These are phyloP conservation scores for Fistularia tabacaria DNA, from an alignment of 2,797 vertebrate species.

Conservation along the genomic window DNA sequence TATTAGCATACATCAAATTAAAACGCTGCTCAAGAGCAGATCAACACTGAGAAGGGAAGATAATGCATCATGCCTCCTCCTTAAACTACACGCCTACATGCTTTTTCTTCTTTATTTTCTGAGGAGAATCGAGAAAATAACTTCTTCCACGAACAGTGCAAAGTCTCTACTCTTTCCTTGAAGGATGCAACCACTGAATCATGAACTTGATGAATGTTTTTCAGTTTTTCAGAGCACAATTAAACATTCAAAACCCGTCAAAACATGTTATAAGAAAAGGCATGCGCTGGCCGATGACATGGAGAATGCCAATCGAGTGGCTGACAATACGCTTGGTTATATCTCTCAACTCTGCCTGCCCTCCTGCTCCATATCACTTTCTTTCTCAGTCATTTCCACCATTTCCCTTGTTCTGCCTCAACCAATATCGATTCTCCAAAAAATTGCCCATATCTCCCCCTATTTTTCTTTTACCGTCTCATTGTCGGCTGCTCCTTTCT, in stretches of 20 bases:
- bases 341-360: constrained; percentile 9
- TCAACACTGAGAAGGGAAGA: constrained; percentile 26
- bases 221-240: constrained; percentile 20
- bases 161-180: constrained; percentile 17
- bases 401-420: constrained; percentile 1
- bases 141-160: constrained; percentile 18
- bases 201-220: neutral
- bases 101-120: constrained; percentile 1
- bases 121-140: constrained; percentile 27
- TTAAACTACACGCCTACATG: constrained; percentile 16
- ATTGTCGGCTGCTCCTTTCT: constrained; percentile 35
- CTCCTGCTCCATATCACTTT: neutral
- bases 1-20: constrained; percentile 68
- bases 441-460: constrained; percentile 16
- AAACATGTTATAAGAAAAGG: neutral
- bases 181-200: constrained; percentile 32
- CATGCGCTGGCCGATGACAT: neutral
- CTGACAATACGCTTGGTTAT: constrained; percentile 2
- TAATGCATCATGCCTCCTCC: constrained; percentile 18
- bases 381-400: constrained; percentile 10
- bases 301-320: constrained; percentile 10
- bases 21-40: constrained; percentile 48
- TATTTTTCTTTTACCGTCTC: constrained; percentile 3
- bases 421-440: constrained; percentile 28
- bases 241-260: constrained; percentile 17